phyloP scores from a whole-genome alignment of 2,888 invertebrate genomes.

The Patella pellucida region DNA sequence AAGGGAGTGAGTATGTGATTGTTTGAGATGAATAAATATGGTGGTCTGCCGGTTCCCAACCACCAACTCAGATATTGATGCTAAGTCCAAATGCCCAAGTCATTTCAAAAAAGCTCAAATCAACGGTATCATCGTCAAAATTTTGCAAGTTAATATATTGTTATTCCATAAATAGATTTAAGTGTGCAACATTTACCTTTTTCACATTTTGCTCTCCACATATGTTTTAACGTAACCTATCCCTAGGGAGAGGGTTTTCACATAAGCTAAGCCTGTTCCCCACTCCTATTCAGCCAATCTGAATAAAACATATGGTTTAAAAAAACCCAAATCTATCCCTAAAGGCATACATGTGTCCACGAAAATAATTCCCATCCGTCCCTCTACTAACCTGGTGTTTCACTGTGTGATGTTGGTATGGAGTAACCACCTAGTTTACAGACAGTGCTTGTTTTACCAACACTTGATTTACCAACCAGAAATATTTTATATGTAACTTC shows the following conservation, averaged over 20 bases:
- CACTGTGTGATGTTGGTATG: constrained; percentile 68
- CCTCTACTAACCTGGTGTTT: constrained; percentile 62
- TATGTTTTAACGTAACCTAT: neutral
- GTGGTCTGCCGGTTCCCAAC: no score
- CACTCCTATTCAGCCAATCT: no score
- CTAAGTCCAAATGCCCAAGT: no score
- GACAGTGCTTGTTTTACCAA: constrained; percentile 75
- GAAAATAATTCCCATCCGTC: neutral
- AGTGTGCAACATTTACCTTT: neutral
- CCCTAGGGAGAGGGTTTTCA: no score
- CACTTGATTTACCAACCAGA: constrained; percentile 74
- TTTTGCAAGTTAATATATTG: neutral
- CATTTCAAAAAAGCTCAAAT: no score
- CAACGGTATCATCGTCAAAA: neutral
- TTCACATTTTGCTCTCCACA: neutral
- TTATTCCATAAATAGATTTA: no score
- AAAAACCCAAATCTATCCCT: no score
- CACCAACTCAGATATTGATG: no score
- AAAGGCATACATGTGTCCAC: neutral
- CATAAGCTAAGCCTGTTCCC: no score
- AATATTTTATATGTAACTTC: constrained; percentile 76
- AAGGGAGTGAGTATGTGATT: no score
- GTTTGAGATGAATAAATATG: no score
- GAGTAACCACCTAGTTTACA: constrained; percentile 73
- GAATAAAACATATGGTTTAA: no score